Conservation (phyloP, 2,888 invertebrate genomes). For the Catocala nupta region DNA sequence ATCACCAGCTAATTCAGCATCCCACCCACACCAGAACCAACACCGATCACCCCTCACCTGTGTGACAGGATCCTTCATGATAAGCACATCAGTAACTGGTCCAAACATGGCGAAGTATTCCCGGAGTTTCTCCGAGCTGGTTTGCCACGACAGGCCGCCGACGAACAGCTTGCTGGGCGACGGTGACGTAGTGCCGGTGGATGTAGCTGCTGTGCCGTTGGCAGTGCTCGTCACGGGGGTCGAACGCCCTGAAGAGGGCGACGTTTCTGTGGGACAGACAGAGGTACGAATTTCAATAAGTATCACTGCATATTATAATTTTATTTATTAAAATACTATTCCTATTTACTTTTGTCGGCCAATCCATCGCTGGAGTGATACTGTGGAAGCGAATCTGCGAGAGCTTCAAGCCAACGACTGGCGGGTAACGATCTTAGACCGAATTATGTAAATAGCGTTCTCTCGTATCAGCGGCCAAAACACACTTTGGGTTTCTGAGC, state of each 20-base stretch:
- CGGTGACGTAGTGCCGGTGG: constrained; percentile 73
- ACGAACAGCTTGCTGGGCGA: constrained; percentile 96
- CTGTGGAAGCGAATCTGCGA: too few species aligned
- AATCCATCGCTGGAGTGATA: too few species aligned
- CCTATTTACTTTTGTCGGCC: too few species aligned
- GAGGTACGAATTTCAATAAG: too few species aligned
- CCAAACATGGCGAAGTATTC: constrained; percentile 98
- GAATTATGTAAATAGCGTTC: too few species aligned
- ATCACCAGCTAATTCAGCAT: constrained; percentile 5
- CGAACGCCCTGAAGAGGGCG: constrained; percentile 91
- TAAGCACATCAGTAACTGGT: constrained; percentile 95
- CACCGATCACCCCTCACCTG: constrained; percentile 88
- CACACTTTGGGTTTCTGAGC: too few species aligned
- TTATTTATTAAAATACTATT: too few species aligned
- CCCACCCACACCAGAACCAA: constrained; percentile 4
- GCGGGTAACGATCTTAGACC: too few species aligned
- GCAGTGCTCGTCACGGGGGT: constrained; percentile 87
- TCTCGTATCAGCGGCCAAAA: too few species aligned
- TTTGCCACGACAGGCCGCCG: constrained; percentile 97
- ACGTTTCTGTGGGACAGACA: constrained; percentile 71
- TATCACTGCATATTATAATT: too few species aligned
- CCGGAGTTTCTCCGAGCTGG: constrained; percentile 96
- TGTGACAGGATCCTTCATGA: constrained; percentile 97
- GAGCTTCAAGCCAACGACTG: too few species aligned
- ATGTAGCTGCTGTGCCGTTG: constrained; percentile 58